phyloP scores from a whole-genome alignment of 2,888 invertebrate genomes.

The Phengaris alcon region DNA sequence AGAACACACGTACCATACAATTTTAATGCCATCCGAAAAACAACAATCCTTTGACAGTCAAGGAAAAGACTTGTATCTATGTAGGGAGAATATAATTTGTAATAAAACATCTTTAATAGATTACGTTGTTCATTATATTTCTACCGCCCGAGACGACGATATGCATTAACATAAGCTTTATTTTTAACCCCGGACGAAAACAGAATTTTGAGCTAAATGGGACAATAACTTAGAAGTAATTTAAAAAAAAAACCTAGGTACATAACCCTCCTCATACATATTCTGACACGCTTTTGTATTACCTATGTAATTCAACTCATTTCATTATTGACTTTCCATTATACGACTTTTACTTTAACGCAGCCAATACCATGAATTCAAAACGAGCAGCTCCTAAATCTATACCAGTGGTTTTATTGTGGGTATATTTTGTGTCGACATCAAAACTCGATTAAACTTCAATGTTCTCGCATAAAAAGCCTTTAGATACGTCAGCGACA shows the following conservation, averaged over 20 bases:
- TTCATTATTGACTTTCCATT: too few relatives aligned
- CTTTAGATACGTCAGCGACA: background rate
- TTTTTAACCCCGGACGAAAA: too few relatives aligned
- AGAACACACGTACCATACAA: background rate
- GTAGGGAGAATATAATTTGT: background rate
- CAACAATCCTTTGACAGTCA: background rate
- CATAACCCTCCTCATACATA: too few relatives aligned
- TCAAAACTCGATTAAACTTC: conserved; percentile 1
- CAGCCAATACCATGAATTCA: background rate
- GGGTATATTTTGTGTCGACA: background rate
- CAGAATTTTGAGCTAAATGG: too few relatives aligned
- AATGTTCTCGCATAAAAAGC: background rate
- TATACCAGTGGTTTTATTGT: background rate
- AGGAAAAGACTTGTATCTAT: background rate
- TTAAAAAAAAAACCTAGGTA: too few relatives aligned
- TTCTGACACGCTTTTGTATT: too few relatives aligned
- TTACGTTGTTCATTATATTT: background rate
- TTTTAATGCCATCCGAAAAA: background rate
- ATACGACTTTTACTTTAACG: background rate
- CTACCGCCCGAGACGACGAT: background rate
- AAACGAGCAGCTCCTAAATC: background rate
- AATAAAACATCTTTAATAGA: background rate
- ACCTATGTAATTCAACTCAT: too few relatives aligned
- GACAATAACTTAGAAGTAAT: background rate
- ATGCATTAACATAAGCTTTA: too few relatives aligned